Conservation (phyloP, 2,888 invertebrate species). For the Bellardia pandia region DNA sequence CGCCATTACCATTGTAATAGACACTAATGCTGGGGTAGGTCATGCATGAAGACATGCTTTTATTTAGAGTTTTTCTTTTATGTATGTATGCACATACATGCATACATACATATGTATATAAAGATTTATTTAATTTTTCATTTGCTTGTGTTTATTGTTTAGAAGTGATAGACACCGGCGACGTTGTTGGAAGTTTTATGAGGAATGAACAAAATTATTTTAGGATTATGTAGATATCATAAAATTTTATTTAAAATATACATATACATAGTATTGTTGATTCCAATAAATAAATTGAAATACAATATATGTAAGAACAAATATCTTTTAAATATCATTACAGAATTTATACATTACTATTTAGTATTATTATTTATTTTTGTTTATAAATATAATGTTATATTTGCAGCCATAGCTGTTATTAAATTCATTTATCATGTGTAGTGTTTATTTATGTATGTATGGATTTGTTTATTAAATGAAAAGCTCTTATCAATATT, state of each 20-base stretch:
- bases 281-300: too few species aligned
- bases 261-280: too few species aligned
- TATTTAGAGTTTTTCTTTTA: neutral
- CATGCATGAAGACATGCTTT: constrained; percentile 29
- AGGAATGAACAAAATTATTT: too few species aligned
- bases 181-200: neutral
- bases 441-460: neutral
- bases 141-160: constrained; percentile 6
- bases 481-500: neutral
- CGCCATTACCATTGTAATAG: constrained; percentile 28
- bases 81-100: neutral
- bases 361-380: too few species aligned
- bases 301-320: too few species aligned
- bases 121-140: neutral
- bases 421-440: neutral
- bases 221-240: too few species aligned
- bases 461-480: neutral
- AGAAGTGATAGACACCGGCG: neutral
- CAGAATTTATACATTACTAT: too few species aligned
- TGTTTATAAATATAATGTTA: neutral
- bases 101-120: neutral
- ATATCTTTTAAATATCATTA: too few species aligned
- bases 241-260: too few species aligned
- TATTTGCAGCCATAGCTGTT: neutral
- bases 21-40: constrained; percentile 39